Evolutionary conservation across 1,140 invertebrate genomes (phyloP).

Genomic region (Panulirus ornatus): DNA sequence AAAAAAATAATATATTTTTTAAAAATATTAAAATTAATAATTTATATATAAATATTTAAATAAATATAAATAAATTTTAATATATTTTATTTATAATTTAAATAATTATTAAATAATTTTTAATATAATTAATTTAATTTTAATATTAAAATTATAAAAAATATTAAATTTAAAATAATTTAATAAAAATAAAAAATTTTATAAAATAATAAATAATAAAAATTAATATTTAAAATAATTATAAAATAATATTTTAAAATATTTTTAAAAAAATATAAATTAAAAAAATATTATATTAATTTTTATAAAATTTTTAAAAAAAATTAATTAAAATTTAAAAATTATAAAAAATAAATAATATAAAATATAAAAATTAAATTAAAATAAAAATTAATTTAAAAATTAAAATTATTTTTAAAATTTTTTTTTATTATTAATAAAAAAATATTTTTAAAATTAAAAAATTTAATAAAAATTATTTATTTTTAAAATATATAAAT

Average conservation of each 20-base stretch:
- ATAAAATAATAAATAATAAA: too few species aligned
- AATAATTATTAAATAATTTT: too few species aligned
- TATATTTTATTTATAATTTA: too few species aligned
- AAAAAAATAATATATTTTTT: constrained; percentile 1
- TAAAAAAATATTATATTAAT: background rate
- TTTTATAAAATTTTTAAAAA: background rate
- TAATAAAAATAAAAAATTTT: too few species aligned
- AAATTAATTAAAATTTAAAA: background rate
- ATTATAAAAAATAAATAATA: background rate
- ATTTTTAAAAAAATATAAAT: background rate
- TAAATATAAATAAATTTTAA: constrained; percentile 13
- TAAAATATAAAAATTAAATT: background rate
- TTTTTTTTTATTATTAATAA: background rate
- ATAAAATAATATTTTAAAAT: background rate
- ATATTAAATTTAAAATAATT: too few species aligned
- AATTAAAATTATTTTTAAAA: background rate
- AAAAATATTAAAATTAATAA: background rate
- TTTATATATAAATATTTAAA: constrained; percentile 21
- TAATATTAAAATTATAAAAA: too few species aligned
- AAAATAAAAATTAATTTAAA: background rate
- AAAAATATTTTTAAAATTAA: background rate
- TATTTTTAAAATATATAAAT: background rate
- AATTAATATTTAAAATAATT: too few species aligned
- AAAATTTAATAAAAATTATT: background rate
- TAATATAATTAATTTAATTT: too few species aligned